Base-by-base conservation (phyloP, 1,140 invertebrate genomes). In the Micrasema minimum region DNA sequence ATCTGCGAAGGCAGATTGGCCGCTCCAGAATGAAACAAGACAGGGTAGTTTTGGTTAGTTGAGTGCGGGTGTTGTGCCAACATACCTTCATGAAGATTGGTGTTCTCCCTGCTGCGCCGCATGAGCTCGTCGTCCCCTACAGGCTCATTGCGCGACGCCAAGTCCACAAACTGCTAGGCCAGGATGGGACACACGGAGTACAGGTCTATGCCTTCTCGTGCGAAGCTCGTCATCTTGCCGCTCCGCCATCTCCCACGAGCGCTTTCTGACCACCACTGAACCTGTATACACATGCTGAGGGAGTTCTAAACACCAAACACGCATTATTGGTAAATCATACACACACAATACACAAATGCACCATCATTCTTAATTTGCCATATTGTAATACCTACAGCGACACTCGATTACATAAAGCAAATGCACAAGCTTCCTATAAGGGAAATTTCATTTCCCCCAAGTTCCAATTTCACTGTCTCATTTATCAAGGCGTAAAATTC, bases 201-300 rank as follows among this genome's bases (percentile, higher is more conserved):
- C n/a, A n/a, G n/a, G n/a, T n/a, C n/a, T n/a, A n/a, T 77, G 93
- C 92, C 4, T 89, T 85, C 22, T 90, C 89, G 46, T 92, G 87
- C 71, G n/a, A n/a, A 92, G 89, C 80, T 95, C 92, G 75, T 95
- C 93, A 2, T 90, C 92, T 77, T 93, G 90, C 66, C 92, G 86
- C 78, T 94, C 91, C 41, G 93, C 92, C 88, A 93, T 88, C 83
- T 96, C 93, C 91, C 93, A 94, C 79, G 94, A 92, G 73, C 92
- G 87, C 79, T n/a, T 95, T 94, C 81, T 93, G 91, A n/a, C 4
- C 93, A 87, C 79, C 95, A 93, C 71, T 92, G 89, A 80, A 96
- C 93, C 76, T 92, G 88, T 85, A 96, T 95, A 65, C 95, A 88
- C 77, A 92, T n/a, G n/a, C n/a, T n/a, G 89, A 23, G 93, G 87